A percentile compares a stretch with the other conserved stretches of the same genome.
These are phyloP conservation scores for Tapera naevia DNA, from an alignment of 2,797 vertebrate species.

Conservation along the genomic window DNA sequence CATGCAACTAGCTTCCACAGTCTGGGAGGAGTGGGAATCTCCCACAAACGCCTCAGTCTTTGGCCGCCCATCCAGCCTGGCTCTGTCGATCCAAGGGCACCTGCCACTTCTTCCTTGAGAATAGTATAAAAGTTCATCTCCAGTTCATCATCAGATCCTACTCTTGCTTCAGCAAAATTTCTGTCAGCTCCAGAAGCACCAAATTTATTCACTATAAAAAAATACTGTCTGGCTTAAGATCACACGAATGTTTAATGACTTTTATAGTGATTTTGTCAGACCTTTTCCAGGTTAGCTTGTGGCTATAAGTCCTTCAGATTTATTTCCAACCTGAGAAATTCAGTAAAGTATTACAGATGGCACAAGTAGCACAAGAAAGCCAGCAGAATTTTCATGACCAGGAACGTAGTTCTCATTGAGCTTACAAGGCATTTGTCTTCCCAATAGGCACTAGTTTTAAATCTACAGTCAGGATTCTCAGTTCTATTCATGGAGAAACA, in stretches of 20 bases:
- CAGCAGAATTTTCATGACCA: neutral
- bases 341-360: neutral
- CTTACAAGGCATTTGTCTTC: neutral
- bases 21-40: neutral
- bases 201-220: neutral
- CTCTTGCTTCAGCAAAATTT: neutral
- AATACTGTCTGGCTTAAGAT: neutral
- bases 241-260: neutral
- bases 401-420: neutral
- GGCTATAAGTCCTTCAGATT: neutral
- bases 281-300: neutral
- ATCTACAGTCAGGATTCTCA: neutral
- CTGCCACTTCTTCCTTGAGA: neutral
- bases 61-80: neutral
- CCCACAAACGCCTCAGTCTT: neutral
- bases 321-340: neutral
- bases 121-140: neutral
- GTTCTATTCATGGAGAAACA: neutral
- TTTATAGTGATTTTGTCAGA: neutral
- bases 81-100: neutral
- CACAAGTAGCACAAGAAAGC: neutral
- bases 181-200: neutral
- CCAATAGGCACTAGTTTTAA: neutral
- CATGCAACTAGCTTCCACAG: rapidly evolving
- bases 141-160: neutral